Evolutionary conservation across 35 echinoderm and acorn worm genomes (phyloP).

Genomic region (Heliocidaris tuberculata): DNA sequence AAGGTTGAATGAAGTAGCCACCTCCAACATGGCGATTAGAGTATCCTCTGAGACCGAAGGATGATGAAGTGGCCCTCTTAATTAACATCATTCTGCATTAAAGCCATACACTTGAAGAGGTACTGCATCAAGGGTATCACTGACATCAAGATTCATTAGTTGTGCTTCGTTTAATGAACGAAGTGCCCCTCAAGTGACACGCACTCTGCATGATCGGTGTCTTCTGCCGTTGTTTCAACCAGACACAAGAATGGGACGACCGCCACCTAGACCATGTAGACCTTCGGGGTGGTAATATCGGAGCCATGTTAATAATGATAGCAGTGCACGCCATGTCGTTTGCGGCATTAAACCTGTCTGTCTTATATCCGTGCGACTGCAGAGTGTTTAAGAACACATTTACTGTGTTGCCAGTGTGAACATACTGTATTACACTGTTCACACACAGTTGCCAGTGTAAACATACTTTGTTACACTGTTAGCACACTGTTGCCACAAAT

Average conservation of each 20-base stretch:
- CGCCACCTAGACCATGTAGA: not conserved
- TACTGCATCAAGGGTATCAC: not conserved
- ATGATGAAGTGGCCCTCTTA: not conserved
- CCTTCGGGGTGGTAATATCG: not conserved
- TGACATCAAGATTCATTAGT: not conserved
- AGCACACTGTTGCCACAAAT: no score
- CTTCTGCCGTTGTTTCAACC: not conserved
- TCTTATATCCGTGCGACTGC: no score
- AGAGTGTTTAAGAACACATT: no score
- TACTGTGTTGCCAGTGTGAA: no score
- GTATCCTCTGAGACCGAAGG: not conserved
- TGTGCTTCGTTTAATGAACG: not conserved
- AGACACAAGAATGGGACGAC: not conserved
- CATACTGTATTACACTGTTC: no score
- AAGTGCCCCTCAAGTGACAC: not conserved
- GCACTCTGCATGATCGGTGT: not conserved
- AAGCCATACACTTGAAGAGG: not conserved
- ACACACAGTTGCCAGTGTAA: no score
- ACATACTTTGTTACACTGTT: no score
- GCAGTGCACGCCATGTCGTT: not conserved
- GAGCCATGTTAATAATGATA: not conserved
- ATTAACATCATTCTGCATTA: not conserved
- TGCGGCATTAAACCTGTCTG: not conserved
- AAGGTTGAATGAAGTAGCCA: not conserved
- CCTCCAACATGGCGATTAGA: not conserved